Conservation (phyloP, 2,797 vertebrate genomes). For the Triplophysa bombifrons region DNA sequence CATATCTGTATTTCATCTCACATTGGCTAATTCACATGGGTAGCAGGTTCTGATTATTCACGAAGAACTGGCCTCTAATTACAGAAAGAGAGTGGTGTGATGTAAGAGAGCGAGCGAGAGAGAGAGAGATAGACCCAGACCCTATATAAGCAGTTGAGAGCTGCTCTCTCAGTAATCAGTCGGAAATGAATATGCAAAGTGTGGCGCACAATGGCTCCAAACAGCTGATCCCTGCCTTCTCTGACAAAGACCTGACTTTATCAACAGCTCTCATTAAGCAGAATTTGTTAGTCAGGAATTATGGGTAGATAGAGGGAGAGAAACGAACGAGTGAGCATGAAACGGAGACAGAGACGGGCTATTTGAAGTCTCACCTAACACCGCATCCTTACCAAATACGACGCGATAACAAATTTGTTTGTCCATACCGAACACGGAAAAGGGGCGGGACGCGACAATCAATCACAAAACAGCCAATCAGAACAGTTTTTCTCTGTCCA, state of each 20-base stretch:
- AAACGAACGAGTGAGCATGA: not conserved
- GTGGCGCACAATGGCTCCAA: constrained; percentile 67
- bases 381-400: too few species aligned
- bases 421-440: too few species aligned
- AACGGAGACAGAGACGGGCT: constrained; percentile 3
- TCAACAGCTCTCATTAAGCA: constrained; percentile 47
- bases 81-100: constrained; percentile 40
- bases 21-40: constrained; percentile 35
- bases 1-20: constrained; percentile 20
- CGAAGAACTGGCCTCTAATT: constrained; percentile 49
- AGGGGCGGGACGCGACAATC: too few species aligned
- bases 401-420: too few species aligned
- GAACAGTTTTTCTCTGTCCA: too few species aligned
- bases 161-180: constrained; percentile 61
- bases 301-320: constrained; percentile 34
- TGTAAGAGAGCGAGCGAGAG: constrained; percentile 29
- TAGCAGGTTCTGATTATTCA: constrained; percentile 42
- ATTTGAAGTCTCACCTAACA: constrained; percentile 22
- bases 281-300: constrained; percentile 51
- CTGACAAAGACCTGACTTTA: constrained; percentile 52
- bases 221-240: constrained; percentile 71
- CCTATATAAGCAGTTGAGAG: constrained; percentile 35
- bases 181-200: constrained; percentile 76
- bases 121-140: constrained; percentile 31
- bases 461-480: too few species aligned